Evolutionary conservation across 2,888 invertebrate genomes (phyloP).

Genomic region (Metellina segmentata): DNA sequence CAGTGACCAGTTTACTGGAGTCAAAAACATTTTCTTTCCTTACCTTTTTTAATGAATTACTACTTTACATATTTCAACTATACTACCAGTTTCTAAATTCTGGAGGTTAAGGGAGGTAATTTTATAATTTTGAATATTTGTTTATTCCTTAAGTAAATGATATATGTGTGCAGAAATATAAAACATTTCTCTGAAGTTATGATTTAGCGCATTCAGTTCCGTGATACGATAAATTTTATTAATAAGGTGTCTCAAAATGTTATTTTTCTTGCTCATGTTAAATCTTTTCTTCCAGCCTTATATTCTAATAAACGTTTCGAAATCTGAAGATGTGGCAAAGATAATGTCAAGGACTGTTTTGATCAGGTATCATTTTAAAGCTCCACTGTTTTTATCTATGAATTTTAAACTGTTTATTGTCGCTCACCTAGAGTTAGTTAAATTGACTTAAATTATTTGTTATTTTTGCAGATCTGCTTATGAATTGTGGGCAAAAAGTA

Average conservation of each 20-base stretch:
- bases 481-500: slow-evolving; percentile 69
- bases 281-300: slow-evolving; percentile 65
- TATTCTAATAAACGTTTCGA: slow-evolving; percentile 53
- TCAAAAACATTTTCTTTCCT: too few species aligned
- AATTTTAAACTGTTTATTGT: background rate
- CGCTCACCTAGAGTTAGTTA: too few species aligned
- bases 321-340: slow-evolving; percentile 50
- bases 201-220: background rate
- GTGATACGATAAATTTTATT: background rate
- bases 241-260: background rate
- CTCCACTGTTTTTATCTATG: background rate
- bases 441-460: background rate
- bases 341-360: slow-evolving; percentile 74
- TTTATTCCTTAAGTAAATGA: too few species aligned
- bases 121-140: too few species aligned
- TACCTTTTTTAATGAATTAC: too few species aligned
- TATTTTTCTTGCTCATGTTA: background rate
- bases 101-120: too few species aligned
- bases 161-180: too few species aligned
- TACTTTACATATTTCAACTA: too few species aligned
- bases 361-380: slow-evolving; percentile 55
- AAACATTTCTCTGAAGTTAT: background rate
- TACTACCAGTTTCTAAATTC: too few species aligned
- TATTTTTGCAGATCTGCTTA: slow-evolving; percentile 69
- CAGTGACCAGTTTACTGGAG: too few species aligned